Evolutionary conservation across 2,888 invertebrate genomes (phyloP).

Genomic region (Phlogophora meticulosa): DNA sequence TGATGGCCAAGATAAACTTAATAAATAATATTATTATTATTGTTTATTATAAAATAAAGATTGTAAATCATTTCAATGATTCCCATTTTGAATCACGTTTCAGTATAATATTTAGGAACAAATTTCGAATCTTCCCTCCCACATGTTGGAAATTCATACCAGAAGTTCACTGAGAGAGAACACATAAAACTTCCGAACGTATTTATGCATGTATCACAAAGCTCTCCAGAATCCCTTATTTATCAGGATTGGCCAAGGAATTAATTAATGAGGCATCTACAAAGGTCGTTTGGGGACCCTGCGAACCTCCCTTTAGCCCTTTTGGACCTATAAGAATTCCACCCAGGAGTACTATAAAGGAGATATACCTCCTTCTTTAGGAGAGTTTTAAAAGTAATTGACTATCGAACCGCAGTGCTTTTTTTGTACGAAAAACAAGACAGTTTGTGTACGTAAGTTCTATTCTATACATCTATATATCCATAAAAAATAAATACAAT

Average conservation of each 20-base stretch:
- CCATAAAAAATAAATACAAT: no score
- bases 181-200: conserved; percentile 37
- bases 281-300: conserved; percentile 73
- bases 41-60: no score
- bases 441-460: not conserved
- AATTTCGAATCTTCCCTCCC: not conserved
- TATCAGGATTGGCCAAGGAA: conserved; percentile 79
- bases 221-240: conserved; percentile 69
- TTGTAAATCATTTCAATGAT: no score
- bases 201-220: conserved; percentile 54
- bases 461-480: no score
- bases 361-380: conserved; percentile 70
- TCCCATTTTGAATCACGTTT: not conserved
- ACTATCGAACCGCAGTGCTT: conserved; percentile 67
- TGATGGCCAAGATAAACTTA: no score
- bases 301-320: conserved; percentile 65
- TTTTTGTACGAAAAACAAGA: conserved; percentile 37
- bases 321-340: conserved; percentile 67
- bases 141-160: not conserved
- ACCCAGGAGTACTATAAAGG: conserved; percentile 70
- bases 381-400: conserved; percentile 79
- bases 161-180: conserved; percentile 36
- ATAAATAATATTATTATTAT: no score
- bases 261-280: conserved; percentile 81
- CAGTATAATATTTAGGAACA: not conserved